Evolutionary conservation across 1,140 invertebrate species (phyloP), one percentile per base, ranked within the genome.

Genomic region (Drosophila lacteicornis): DNA sequence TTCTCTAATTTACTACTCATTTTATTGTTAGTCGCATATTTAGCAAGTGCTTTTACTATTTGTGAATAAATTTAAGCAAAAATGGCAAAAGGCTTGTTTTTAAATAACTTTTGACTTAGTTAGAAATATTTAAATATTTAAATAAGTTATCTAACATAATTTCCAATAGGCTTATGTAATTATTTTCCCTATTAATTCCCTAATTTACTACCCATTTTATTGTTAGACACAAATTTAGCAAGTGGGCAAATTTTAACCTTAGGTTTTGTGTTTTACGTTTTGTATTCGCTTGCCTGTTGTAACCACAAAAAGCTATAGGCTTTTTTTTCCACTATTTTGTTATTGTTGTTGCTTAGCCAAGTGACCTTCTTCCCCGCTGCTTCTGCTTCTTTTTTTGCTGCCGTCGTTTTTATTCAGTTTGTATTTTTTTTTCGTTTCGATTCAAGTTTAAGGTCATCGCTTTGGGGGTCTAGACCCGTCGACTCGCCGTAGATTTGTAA

Each of bases 361-460:
- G 49, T 77, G 68, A 73, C 69, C 66, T 75, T 66, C 59, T 77
- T 76, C 49, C 49, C 43, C 63, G 49, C 40, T 71, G 55, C 30
- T 50, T 46, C 27, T 78, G 56, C 46, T 56, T 43, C 42, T 78
- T 70, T 40, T 53, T 42, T 36, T 45, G 33, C 36, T 71, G 59
- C 53, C 60, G 17, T 25, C 25, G 43, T 57, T 55, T 45, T 66
- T 82, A 61, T 56, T 58, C 17, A 6, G 15, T 51, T 68, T 49
- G 25, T 68, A 49, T 66, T 49, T 59, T 60, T 50, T 38, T 19
- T 68, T 75, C 62, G 46, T 58, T 70, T 68, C 80, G 84, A 88
- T 83, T 87, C 83, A 87, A 87, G 83, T 87, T 87, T 87, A 87
- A 87, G 83, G 83, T 88, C 83, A 56, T 38, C n/a, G 30, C 67